Base-by-base conservation (phyloP, 2,888 invertebrate genomes). In the Lasioglossum vierecki region DNA sequence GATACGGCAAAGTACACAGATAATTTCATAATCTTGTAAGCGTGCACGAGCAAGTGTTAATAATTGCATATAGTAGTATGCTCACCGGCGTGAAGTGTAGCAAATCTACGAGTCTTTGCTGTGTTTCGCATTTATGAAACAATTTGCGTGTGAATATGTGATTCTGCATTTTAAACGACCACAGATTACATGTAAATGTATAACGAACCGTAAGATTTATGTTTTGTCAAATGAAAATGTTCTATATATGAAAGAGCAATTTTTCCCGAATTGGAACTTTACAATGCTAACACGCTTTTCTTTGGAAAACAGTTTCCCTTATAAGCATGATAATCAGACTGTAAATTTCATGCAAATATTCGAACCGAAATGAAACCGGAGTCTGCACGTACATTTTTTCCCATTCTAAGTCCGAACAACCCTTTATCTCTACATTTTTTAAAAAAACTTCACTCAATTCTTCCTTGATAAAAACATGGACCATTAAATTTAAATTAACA, bases 1-100 rank as follows among this genome's bases (percentile, higher is more conserved):
- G 63, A 63, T 63, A 63, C 30, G 18, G 63, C 30, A 30, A 63
- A 63, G 30, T 49, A 75, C 35, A 46, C 35, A 44, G 49, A 78
- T 76, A 76, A 78, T 66, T 83, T 84, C 15, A 72, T 76, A 75
- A 75, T 78, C 30, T 68, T 74, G 35, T 82, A 76, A 84, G 44
- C 63, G 71, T 44, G 39, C 71, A 66, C n/a, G 22, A 35, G n/a
- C 44, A 46, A n/a, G 72, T 76, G 71, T 75, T 83, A 76, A 84
- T 84, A 76, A 72, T 70, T 53, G 39, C 66, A 44, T 68, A 35
- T 39, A 22, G 57, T 39, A 30, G 57, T 46, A 44, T 22, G 72
- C 76, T 79, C 41, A 66, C 30, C 71, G 2, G n/a, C 30, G 76
- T 26, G 73, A 85, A 79, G 57, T 76, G 35, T 73, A 72, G 49